phyloP scores from a whole-genome alignment of 2,797 vertebrate species.

The Thamnophis elegans region DNA sequence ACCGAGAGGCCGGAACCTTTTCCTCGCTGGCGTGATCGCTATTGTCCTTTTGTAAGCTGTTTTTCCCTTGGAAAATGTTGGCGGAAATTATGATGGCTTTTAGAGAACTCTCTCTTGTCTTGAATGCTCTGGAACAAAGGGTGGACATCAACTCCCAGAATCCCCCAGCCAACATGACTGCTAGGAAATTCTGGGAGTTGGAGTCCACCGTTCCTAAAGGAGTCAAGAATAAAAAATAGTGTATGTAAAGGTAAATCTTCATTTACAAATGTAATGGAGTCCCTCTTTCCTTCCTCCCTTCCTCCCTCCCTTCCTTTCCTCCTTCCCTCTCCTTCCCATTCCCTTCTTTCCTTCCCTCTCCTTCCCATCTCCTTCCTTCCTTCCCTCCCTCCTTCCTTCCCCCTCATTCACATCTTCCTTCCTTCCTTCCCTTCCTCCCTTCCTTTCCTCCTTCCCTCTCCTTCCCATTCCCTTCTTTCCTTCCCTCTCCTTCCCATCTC shows the following conservation, averaged over 20 bases:
- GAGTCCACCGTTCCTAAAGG: not conserved
- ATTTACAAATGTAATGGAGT: not conserved
- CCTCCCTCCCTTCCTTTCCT: not conserved
- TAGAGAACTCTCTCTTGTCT: not conserved
- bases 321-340: too few relatives aligned
- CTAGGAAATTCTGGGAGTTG: not conserved
- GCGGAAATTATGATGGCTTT: not conserved
- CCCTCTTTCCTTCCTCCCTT: not conserved
- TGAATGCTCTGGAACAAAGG: not conserved
- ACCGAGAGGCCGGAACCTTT: not conserved
- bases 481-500: too few relatives aligned
- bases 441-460: too few relatives aligned
- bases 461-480: too few relatives aligned
- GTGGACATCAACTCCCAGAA: not conserved
- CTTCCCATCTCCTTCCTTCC: too few relatives aligned
- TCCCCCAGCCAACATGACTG: not conserved
- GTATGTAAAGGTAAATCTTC: not conserved
- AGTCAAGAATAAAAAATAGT: not conserved
- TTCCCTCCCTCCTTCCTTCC: too few relatives aligned
- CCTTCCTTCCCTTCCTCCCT: too few relatives aligned
- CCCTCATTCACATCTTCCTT: too few relatives aligned
- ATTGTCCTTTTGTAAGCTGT: not conserved
- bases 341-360: too few relatives aligned
- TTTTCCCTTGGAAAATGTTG: not conserved
- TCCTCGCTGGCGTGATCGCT: not conserved